phyloP scores from a whole-genome alignment of 2,113 vertebrate genomes.

The Ciconia stormi region DNA sequence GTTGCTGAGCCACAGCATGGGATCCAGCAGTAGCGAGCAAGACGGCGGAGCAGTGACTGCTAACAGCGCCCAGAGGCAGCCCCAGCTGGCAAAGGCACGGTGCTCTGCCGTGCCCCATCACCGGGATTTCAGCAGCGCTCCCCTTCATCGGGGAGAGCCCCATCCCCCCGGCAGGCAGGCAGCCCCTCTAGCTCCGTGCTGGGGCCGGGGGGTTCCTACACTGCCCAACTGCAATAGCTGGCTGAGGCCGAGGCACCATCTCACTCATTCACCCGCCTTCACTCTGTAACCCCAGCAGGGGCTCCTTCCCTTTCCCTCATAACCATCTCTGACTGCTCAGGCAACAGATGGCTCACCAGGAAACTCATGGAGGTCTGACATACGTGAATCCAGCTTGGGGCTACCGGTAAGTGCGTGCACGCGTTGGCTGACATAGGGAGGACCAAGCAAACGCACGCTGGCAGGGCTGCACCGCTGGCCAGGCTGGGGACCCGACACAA shows the following conservation, averaged over 20 bases:
- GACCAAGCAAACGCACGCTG: not conserved
- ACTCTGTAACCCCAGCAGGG: not conserved
- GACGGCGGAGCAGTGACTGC: fast-evolving
- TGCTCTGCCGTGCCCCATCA: not conserved
- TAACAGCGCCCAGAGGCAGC: not conserved
- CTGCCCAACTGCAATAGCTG: not conserved
- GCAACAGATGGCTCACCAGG: not conserved
- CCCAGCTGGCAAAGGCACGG: fast-evolving
- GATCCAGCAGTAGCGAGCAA: not conserved
- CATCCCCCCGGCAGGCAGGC: not conserved
- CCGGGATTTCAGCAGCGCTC: fast-evolving
- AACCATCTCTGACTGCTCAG: not conserved
- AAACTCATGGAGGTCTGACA: not conserved
- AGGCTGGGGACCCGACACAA: fast-evolving
- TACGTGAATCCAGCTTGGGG: not conserved
- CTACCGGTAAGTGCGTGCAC: not conserved
- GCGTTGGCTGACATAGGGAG: fast-evolving
- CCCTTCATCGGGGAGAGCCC: not conserved
- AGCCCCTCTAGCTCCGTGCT: not conserved
- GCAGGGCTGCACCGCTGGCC: not conserved
- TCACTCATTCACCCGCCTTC: not conserved
- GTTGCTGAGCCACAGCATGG: not conserved
- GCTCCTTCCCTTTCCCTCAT: not conserved
- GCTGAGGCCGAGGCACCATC: not conserved
- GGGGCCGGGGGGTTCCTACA: not conserved